Evolutionary conservation across 2,888 invertebrate species (phyloP).

Genomic region (Micoletzkya japonica): DNA sequence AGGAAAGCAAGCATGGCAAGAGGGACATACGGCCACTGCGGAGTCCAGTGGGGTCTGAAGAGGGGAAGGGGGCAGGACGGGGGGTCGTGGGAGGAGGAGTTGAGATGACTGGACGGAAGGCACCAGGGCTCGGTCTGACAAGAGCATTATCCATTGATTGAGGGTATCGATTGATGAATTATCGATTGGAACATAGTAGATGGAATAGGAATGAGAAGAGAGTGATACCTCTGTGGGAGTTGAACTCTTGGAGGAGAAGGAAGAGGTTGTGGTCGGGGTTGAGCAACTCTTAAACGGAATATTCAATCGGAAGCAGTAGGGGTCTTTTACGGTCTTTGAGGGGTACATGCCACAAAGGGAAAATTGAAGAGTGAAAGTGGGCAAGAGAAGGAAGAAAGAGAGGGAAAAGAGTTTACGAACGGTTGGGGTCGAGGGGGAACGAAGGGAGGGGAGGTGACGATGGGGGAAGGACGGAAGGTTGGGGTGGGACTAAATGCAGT

Average conservation of each 20-base stretch:
- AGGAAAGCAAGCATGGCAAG: not conserved
- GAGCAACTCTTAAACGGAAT: conserved; percentile 2
- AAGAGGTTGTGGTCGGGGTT: conserved; percentile 20
- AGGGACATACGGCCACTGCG: conserved; percentile 38
- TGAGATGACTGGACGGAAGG: conserved; percentile 4
- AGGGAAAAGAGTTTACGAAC: too few species aligned
- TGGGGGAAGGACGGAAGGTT: conserved; percentile 15
- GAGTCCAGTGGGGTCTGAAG: conserved; percentile 38
- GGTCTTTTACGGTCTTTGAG: conserved; percentile 18
- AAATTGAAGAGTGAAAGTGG: too few species aligned
- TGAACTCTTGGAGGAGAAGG: conserved; percentile 20
- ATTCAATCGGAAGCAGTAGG: not conserved
- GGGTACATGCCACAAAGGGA: conserved; percentile 12
- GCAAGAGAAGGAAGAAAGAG: too few species aligned
- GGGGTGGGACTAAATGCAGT: conserved; percentile 18
- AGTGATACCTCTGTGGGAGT: conserved; percentile 13
- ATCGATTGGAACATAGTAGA: not conserved
- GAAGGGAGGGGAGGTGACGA: too few species aligned
- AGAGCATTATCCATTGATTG: too few species aligned
- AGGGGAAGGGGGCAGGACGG: conserved; percentile 35
- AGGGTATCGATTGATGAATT: not conserved
- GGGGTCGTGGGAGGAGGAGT: conserved; percentile 20
- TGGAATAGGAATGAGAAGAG: not conserved
- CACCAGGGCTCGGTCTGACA: too few species aligned
- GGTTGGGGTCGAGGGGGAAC: too few species aligned